Evolutionary conservation across 2,888 invertebrate genomes (phyloP), one percentile per base, ranked within the genome.

Genomic region (Pseudeuparius sepicola): DNA sequence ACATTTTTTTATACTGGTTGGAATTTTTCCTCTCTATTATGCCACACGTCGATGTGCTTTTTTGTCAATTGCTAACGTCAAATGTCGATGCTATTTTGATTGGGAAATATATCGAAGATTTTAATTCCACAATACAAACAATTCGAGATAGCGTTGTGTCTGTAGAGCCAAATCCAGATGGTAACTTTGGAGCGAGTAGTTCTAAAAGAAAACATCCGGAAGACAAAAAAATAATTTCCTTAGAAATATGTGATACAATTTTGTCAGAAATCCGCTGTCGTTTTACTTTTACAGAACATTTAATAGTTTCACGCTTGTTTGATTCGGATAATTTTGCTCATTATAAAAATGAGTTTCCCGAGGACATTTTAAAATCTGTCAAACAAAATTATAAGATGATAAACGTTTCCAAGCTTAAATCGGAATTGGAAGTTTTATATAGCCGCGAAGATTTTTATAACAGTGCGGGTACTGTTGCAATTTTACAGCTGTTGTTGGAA

Each of bases 1-100:
- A 26, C 2, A 16, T 15, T 33, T 37, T 37, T 24, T 20, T 33
- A n/a, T 37, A 33, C 15, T 37, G 37, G 37, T 33, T 37, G 20
- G 29, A 28, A 16, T 32, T 28, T 33, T 37, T 37, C 23, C 23
- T 29, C 24, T 15, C 11, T 12, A 28, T 37, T 12, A 28, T 33
- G 33, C 28, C 33, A 3, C 20, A 33, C 7, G 16, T 4, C 17
- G 33, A 37, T 5, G 17, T 16, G 13, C 32, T 37, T 10, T 33
- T 20, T 15, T 12, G 15, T 9, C 24, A 30, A 12, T 14, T 36
- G 14, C 30, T 17, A 15, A 36, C 17, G 12, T 13, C 15, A 14
- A 18, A 11, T 17, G 12, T 30, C 9, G 36, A 36, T 31, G 24
- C 30, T 7, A 23, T 10, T 3, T 24, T 15, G 9, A 12, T 36